These are phyloP conservation scores for Ptilonorhynchus violaceus DNA, from an alignment of 2,113 vertebrate species.

Conservation along the genomic window DNA sequence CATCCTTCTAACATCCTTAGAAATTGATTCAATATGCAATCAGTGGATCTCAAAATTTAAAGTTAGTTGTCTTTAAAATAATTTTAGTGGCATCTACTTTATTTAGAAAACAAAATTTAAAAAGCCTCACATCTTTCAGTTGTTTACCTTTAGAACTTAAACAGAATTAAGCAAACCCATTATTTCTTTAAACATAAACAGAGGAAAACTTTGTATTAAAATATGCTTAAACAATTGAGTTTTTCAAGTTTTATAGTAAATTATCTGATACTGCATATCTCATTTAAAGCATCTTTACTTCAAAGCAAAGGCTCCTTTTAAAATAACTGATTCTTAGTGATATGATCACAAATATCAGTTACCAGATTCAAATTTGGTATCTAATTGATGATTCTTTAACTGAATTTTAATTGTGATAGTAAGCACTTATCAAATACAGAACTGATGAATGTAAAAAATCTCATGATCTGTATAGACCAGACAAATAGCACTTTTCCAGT, in stretches of 20 bases:
- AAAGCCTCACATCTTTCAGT: fast-evolving
- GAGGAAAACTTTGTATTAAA: not conserved
- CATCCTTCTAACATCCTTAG: not conserved
- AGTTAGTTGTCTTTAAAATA: not conserved
- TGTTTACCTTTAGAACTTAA: not conserved
- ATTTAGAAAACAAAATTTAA: not conserved
- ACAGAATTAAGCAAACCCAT: not conserved
- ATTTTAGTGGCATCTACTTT: not conserved
- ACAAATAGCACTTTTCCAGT: not conserved
- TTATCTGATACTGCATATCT: not conserved
- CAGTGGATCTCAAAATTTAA: not conserved
- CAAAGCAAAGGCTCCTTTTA: not conserved
- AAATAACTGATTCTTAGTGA: not conserved
- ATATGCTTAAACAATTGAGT: not conserved
- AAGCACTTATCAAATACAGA: not conserved
- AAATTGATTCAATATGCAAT: not conserved
- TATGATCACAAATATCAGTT: not conserved
- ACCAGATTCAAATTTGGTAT: not conserved
- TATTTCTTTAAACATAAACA: not conserved
- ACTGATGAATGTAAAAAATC: not conserved
- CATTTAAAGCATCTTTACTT: not conserved
- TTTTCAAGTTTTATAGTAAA: not conserved
- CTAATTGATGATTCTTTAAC: not conserved
- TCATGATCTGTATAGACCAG: not conserved
- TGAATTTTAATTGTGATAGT: not conserved